Base-by-base conservation (phyloP, 2,797 vertebrate species). In the Pithecia hirsuta region DNA sequence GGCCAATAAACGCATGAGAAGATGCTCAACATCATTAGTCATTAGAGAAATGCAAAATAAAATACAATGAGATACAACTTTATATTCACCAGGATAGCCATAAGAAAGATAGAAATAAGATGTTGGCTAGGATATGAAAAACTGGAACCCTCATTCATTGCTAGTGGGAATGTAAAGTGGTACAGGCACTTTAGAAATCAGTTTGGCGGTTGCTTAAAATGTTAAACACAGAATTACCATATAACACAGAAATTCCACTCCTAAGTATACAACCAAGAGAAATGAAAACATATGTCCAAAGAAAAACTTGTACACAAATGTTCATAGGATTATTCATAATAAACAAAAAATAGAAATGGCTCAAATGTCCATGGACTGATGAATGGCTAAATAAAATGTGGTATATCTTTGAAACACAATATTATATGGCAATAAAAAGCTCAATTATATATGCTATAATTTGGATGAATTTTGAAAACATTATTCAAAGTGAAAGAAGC, bases 401-500 rank as follows among this genome's bases (percentile, higher is more conserved):
- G 14, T 82, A 26, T n/a, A 28, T 89, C 26, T 82, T 59, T 61
- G 20, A 74, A n/a, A 33, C 55, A 17, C 24, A 81, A 36, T 41
- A 78, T 81, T 74, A 78, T 5, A 90, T 30, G 46, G 7, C 15
- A 89, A 92, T 70, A 96, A 75, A 78, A 88, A 87, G 39, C 85
- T 48, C 39, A 39, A 83, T 75, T 41, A 82, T n/a, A 20, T 12
- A 86, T 55, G 46, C 28, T 75, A 41, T 44, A 86, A 92, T 86
- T 79, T 30, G 50, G 33, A 46, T 89, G 39, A 94, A 86, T 5
- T 6, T 39, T 91, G 41, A 82, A 94, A 89, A 78, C 10, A 89
- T 24, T 93, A 87, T 74, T 91, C 20, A 39, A 86, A 85, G 36
- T 82, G 39, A 96, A 89, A 79, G 64, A 84, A 89, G 79, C 30